phyloP scores from a whole-genome alignment of 2,113 vertebrate genomes.

The Leucosticte australis region DNA sequence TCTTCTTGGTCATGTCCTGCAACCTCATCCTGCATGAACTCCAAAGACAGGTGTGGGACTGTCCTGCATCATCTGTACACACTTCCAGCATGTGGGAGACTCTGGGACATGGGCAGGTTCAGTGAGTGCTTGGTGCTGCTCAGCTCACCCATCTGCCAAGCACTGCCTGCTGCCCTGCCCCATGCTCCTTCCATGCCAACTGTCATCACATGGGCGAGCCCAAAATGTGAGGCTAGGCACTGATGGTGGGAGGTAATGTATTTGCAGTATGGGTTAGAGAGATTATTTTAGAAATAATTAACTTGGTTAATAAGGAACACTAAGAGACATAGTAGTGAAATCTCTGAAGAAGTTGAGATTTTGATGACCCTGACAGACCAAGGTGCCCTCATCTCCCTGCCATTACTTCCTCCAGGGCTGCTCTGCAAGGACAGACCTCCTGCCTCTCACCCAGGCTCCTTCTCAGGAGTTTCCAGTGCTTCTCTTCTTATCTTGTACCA shows the following conservation, averaged over 20 bases:
- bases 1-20: neutral
- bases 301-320: neutral
- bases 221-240: neutral
- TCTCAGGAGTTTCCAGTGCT: neutral
- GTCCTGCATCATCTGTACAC: neutral
- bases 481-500: neutral
- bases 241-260: neutral
- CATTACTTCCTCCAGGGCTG: neutral
- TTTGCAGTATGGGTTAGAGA: neutral
- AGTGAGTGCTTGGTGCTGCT: accelerated
- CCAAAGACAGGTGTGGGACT: accelerated
- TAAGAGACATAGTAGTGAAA: neutral
- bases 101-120: accelerated
- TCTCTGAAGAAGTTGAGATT: neutral
- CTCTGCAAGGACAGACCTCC: neutral
- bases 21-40: neutral
- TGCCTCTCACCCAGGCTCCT: neutral
- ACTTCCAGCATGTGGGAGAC: neutral
- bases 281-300: neutral
- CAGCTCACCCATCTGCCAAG: accelerated
- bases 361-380: too few relatives aligned
- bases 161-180: accelerated
- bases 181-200: accelerated
- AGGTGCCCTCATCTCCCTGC: neutral
- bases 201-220: accelerated